Evolutionary conservation across 64 coral and sea anemone genomes (phyloP).

Genomic region (Porites lutea): DNA sequence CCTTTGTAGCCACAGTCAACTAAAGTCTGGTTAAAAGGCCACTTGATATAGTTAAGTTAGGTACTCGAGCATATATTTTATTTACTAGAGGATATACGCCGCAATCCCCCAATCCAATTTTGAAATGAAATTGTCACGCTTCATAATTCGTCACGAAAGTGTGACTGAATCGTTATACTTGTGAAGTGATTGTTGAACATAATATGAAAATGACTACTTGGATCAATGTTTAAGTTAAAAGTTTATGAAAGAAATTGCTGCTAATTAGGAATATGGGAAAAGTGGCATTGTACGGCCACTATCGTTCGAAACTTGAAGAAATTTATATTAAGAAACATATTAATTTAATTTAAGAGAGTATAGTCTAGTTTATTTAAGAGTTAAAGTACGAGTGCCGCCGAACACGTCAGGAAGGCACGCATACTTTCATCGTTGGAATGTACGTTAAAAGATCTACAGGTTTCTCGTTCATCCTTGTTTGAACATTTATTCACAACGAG

Average conservation of each 20-base stretch:
- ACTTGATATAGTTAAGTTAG: too few species aligned
- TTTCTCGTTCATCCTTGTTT: conserved; percentile 4
- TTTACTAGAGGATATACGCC: neutral
- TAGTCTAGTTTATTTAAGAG: conserved; percentile 46
- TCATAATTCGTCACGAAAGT: neutral
- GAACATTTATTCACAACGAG: neutral
- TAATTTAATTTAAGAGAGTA: conserved; percentile 29
- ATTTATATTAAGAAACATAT: neutral
- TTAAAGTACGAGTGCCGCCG: neutral
- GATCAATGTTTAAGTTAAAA: conserved; percentile 15
- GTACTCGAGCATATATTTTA: too few species aligned
- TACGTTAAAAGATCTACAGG: neutral
- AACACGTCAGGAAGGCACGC: neutral
- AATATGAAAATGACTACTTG: neutral
- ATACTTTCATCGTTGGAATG: neutral
- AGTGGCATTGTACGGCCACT: neutral
- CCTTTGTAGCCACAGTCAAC: too few species aligned
- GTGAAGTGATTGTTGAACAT: conserved; percentile 35
- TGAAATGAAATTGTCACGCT: conserved; percentile 6
- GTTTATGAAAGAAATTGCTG: conserved; percentile 9
- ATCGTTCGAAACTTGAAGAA: neutral
- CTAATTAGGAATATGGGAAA: neutral
- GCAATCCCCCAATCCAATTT: neutral
- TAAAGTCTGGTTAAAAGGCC: too few species aligned
- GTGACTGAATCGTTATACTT: neutral